phyloP scores from a whole-genome alignment of 2,888 invertebrate genomes.

The Rhagonycha lutea region DNA sequence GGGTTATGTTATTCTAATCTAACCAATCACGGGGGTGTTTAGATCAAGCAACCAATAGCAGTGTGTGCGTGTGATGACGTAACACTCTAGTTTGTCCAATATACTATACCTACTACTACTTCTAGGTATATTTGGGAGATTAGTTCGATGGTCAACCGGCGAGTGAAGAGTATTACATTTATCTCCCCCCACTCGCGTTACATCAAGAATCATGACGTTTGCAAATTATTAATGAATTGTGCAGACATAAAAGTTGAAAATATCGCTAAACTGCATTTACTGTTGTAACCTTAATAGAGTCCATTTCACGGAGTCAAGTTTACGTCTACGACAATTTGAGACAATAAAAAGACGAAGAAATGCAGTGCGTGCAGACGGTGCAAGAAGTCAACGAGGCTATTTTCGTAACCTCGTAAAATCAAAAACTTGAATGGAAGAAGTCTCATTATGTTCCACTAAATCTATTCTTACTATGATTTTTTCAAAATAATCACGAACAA shows the following conservation, averaged over 20 bases:
- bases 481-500: not conserved
- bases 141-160: too few relatives aligned
- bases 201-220: not conserved
- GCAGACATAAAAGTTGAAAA: not conserved
- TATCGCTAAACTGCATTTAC: not conserved
- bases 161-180: too few relatives aligned
- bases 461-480: not conserved
- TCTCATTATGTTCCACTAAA: not conserved
- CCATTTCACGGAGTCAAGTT: constrained; percentile 7
- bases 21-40: too few relatives aligned
- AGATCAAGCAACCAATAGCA: too few relatives aligned
- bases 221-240: not conserved
- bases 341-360: constrained; percentile 19
- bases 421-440: constrained; percentile 17
- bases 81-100: too few relatives aligned
- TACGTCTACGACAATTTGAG: constrained; percentile 23
- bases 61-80: too few relatives aligned
- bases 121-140: too few relatives aligned
- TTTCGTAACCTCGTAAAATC: constrained; percentile 15
- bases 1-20: too few relatives aligned
- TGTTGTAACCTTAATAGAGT: not conserved
- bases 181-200: too few relatives aligned
- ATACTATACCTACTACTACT: too few relatives aligned
- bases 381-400: not conserved
- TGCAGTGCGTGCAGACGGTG: not conserved